Evolutionary conservation across 2,888 invertebrate species (phyloP), one percentile per base, ranked within the genome.

Genomic region (Ceramica pisi): DNA sequence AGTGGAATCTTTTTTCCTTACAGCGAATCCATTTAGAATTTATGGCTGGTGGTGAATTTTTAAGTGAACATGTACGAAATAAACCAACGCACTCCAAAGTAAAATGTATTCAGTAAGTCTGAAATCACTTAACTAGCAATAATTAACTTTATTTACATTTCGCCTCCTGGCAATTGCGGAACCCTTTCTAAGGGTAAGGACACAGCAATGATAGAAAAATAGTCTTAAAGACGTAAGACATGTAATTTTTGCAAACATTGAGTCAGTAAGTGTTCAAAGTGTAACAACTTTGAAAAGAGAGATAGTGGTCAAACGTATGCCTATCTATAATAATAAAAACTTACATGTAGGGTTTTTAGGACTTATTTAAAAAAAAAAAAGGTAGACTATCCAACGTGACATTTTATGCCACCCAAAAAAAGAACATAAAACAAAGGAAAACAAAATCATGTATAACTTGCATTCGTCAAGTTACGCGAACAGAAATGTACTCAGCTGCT

Each of bases 141-240:
- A 93, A 94, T 93, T 93, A 92, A 94, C 92, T 92, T 93, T 93
- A 93, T 93, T 93, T 93, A 93, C 91, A 94, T 91, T 93, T 90
- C 77, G 86, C 90, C 87, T 89, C 78, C 83, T 83, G 87, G 87
- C 89, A 84, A 76, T 85, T 86, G 88, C 84, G 73, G 82, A 88
- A 87, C 89, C 90, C 89, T 87, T 88, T 75, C 41, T 87, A 78
- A 90, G 76, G 91, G 23, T 68, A 16, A 80, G 3, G 71, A 62
- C 68, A 90, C 88, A 92, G 35, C 57, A n/a, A 7, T 12, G 38
- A 31, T 12, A n/a, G 9, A 21, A 51, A 35, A 55, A 21, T 1
- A 23, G 8, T 26, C 9, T 50, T 12, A 55, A 0, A 26, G 14
- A 9, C 10, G 0, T 44, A 31, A n/a, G 41, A 16, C 4, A 5